phyloP scores from a whole-genome alignment of 2,113 vertebrate species.

The Sinocyclocheilus anophthalmus region DNA sequence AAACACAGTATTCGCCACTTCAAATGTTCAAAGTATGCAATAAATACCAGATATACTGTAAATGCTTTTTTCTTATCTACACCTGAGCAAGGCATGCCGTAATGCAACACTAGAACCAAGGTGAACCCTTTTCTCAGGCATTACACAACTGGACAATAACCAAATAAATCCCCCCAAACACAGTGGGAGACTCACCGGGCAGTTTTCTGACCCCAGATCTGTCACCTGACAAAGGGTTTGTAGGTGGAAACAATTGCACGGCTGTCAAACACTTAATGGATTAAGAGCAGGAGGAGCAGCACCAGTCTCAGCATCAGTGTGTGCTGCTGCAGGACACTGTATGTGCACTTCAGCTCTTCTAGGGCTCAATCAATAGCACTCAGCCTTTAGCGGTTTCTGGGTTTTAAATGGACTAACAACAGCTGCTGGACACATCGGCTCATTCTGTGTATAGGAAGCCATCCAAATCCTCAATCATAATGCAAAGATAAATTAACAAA shows the following conservation, averaged over 20 bases:
- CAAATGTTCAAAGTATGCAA: background rate
- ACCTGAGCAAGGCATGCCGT: background rate
- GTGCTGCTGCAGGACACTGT: constrained; percentile 34
- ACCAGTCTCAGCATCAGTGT: constrained; percentile 64
- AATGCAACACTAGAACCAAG: background rate
- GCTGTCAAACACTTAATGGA: constrained; percentile 60
- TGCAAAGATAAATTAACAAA: background rate
- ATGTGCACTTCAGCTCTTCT: constrained; percentile 1
- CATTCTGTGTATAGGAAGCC: background rate
- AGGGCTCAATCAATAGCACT: background rate
- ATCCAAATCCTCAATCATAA: background rate
- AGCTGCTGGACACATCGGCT: background rate
- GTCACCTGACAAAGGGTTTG: background rate
- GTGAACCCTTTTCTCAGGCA: background rate
- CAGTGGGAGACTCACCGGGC: background rate
- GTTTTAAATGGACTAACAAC: background rate
- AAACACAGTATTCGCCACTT: background rate
- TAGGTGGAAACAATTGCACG: constrained; percentile 13
- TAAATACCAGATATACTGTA: background rate
- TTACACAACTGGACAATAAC: background rate
- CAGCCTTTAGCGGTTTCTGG: background rate
- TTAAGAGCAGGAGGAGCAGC: constrained; percentile 59
- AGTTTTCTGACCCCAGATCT: constrained; percentile 5
- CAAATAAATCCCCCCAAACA: background rate
- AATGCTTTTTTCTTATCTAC: background rate